Conservation (phyloP, 1,140 invertebrate species). For the Camponotus floridanus region DNA sequence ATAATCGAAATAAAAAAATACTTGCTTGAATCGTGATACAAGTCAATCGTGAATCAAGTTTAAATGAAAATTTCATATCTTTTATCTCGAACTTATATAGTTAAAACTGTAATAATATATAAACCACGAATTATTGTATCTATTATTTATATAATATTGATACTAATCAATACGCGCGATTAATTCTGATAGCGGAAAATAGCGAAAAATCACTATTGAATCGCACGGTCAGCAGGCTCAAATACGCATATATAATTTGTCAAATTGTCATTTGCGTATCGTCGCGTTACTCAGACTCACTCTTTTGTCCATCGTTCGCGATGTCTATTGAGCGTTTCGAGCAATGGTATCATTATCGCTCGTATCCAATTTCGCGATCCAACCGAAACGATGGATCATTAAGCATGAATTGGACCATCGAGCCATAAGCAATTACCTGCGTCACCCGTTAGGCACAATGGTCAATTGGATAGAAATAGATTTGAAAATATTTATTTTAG, state of each 20-base stretch:
- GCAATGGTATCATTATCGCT: slow-evolving; percentile 68
- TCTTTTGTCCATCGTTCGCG: slow-evolving; percentile 62
- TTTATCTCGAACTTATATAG: neutral
- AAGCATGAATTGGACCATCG: slow-evolving; percentile 59
- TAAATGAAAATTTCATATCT: neutral
- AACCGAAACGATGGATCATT: slow-evolving; percentile 69
- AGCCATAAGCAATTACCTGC: slow-evolving; percentile 68
- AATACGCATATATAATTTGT: slow-evolving; percentile 51
- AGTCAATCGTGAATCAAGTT: neutral
- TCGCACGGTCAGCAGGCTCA: neutral
- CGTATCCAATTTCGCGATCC: slow-evolving; percentile 65
- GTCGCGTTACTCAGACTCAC: slow-evolving; percentile 11
- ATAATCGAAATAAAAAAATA: neutral
- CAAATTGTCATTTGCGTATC: slow-evolving; percentile 53
- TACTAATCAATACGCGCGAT: slow-evolving; percentile 7
- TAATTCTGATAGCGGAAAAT: neutral
- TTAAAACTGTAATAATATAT: neutral
- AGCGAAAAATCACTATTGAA: slow-evolving; percentile 36
- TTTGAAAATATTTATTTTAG: neutral
- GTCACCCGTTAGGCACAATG: slow-evolving; percentile 37
- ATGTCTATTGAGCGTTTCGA: slow-evolving; percentile 44
- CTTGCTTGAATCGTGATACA: neutral
- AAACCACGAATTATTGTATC: neutral
- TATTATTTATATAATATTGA: slow-evolving; percentile 4
- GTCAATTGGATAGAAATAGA: neutral